Conservation (phyloP, 2,888 invertebrate species). For the Glomeris marginata region DNA sequence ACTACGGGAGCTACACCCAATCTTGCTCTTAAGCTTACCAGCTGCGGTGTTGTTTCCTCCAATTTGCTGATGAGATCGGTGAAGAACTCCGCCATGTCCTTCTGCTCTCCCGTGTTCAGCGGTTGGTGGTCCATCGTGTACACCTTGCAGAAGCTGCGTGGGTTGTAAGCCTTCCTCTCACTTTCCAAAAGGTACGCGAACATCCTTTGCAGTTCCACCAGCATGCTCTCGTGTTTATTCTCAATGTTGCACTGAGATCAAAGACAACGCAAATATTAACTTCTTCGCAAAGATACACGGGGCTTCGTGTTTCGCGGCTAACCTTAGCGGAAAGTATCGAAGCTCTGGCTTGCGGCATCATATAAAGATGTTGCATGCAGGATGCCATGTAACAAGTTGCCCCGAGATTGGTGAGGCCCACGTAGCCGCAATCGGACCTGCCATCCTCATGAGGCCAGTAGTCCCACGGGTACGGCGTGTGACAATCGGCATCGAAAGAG, state of each 20-base stretch:
- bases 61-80: conserved; percentile 89
- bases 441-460: conserved; percentile 97
- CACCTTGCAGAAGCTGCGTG: conserved; percentile 84
- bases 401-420: conserved; percentile 83
- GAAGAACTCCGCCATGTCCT: conserved; percentile 97
- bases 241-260: conserved; percentile 37
- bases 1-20: not conserved
- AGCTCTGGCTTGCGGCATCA: conserved; percentile 86
- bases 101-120: conserved; percentile 88
- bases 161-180: conserved; percentile 89
- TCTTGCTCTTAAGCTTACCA: conserved; percentile 27
- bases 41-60: conserved; percentile 85
- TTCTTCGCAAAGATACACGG: not conserved
- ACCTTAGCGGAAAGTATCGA: conserved; percentile 61
- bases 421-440: conserved; percentile 83
- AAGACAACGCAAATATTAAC: conserved; percentile 2
- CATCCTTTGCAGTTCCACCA: conserved; percentile 82
- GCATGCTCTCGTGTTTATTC: conserved; percentile 63
- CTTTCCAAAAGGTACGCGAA: conserved; percentile 88
- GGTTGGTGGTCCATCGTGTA: conserved; percentile 97
- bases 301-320: not conserved
- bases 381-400: conserved; percentile 97
- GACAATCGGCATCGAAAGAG: conserved; percentile 32
- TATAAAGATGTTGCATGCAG: conserved; percentile 91
- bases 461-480: conserved; percentile 85